These are phyloP conservation scores for Lophius piscatorius DNA, from an alignment of 2,113 vertebrate genomes.

Conservation along the genomic window DNA sequence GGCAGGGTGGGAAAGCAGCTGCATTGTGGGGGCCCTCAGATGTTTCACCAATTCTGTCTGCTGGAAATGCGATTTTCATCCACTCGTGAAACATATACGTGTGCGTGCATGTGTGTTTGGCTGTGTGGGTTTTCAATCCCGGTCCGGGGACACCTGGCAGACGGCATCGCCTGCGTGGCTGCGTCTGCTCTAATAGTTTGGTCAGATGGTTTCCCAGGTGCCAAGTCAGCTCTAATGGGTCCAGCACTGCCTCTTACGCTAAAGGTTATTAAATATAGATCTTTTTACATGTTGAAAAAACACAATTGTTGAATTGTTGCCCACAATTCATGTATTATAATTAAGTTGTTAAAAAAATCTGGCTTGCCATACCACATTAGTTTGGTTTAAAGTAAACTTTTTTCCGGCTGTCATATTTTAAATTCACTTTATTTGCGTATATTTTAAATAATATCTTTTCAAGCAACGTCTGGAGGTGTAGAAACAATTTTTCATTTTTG, in stretches of 20 bases:
- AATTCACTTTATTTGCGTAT: neutral
- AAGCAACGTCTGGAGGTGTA: no score
- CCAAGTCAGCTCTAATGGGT: slow-evolving; percentile 19
- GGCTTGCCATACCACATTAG: neutral
- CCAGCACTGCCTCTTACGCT: slow-evolving; percentile 9
- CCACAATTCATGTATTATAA: no score
- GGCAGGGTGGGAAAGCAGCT: slow-evolving; percentile 80
- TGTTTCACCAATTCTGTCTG: slow-evolving; percentile 70
- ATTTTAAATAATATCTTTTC: neutral
- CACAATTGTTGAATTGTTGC: no score
- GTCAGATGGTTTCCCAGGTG: slow-evolving; percentile 62
- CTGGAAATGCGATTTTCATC: slow-evolving; percentile 82
- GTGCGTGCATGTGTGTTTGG: slow-evolving; percentile 14
- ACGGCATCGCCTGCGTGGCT: slow-evolving; percentile 41
- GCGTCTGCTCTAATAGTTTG: slow-evolving; percentile 40
- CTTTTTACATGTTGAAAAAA: neutral
- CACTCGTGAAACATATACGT: slow-evolving; percentile 55
- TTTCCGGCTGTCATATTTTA: neutral
- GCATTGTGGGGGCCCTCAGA: slow-evolving; percentile 65
- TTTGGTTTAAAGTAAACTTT: no score
- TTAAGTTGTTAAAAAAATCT: neutral
- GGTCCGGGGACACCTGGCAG: slow-evolving; percentile 79
- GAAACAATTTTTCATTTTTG: no score
- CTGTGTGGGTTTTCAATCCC: slow-evolving; percentile 40
- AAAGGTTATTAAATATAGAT: neutral